Base-by-base conservation (phyloP, 2,888 invertebrate species). In the Ormia ochracea region DNA sequence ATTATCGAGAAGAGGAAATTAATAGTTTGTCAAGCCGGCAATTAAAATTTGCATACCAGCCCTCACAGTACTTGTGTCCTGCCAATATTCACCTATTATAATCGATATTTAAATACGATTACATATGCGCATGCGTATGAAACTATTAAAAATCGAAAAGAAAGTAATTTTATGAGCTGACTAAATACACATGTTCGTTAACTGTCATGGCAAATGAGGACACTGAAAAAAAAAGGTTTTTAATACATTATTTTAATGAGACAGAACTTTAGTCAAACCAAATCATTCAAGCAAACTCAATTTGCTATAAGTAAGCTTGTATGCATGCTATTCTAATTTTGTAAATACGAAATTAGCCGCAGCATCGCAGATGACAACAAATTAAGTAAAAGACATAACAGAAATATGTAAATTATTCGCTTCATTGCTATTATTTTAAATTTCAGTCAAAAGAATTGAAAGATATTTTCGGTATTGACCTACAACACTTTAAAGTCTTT, bases 381-480 rank as follows among this genome's bases (percentile, higher is more conserved):
- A 28, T 19, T 2, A 17, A 63, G 21, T 21, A 7, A 26, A 38
- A 28, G 38, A 66, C 21, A 52, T 28, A 21, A 17, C 38, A 19
- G 56, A 45, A 45, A 12, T 17, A 33, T 26, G 26, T 43, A 31
- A 63, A 56, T 36, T 7, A 9, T 52, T 59, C n/a, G 21, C 45
- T n/a, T 1, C 33, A 19, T 23, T 63, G 19, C 61, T 54, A n/a
- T n/a, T n/a, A n/a, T n/a, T n/a, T n/a, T n/a, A n/a, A n/a, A n/a
- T n/a, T n/a, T n/a, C n/a, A n/a, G 9, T 38, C 14, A 56, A 54
- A 38, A 14, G 19, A 59, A 50, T 28, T 41, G 2, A 72, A 54
- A 54, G 21, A 58, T 9, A 58, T 58, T 48, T 58, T 50, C 23
- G 66, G 38, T 58, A 59, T 74, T 66, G 58, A 74, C 50, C 14